Conservation (phyloP, 2,113 vertebrate species). For the Eulemur macaco region DNA sequence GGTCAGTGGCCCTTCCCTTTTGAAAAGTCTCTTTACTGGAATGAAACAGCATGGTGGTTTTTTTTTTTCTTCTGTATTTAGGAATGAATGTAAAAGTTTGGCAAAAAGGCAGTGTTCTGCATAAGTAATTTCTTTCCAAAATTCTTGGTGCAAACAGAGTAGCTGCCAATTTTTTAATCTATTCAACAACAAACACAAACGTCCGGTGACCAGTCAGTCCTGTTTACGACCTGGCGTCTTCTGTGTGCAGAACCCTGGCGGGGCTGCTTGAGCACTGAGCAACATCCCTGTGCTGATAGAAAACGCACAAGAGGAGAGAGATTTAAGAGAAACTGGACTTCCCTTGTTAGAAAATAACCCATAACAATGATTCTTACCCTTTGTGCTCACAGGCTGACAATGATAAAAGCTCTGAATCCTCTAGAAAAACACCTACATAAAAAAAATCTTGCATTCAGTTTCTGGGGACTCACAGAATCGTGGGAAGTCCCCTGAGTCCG, state of each 20-base stretch:
- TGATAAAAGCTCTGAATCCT: not conserved
- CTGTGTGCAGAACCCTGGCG: no score
- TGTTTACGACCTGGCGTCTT: not conserved
- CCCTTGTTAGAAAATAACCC: not conserved
- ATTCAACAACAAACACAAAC: not conserved
- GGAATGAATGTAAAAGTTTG: not conserved
- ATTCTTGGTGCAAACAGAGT: not conserved
- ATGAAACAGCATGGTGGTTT: not conserved
- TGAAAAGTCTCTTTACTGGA: not conserved
- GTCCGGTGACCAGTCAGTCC: not conserved
- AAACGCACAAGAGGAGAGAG: not conserved
- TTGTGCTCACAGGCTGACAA: not conserved
- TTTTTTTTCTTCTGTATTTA: not conserved
- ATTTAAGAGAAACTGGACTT: not conserved
- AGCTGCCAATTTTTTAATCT: not conserved
- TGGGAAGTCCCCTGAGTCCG: not conserved
- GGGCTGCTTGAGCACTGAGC: rapidly evolving
- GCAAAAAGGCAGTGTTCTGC: not conserved
- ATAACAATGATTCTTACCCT: not conserved
- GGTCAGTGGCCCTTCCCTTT: not conserved
- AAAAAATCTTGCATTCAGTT: not conserved
- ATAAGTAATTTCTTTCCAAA: not conserved
- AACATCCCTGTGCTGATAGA: rapidly evolving
- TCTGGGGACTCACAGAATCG: not conserved
- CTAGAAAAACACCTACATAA: not conserved